phyloP scores from a whole-genome alignment of 2,888 invertebrate species.

The Chironomus tentans region DNA sequence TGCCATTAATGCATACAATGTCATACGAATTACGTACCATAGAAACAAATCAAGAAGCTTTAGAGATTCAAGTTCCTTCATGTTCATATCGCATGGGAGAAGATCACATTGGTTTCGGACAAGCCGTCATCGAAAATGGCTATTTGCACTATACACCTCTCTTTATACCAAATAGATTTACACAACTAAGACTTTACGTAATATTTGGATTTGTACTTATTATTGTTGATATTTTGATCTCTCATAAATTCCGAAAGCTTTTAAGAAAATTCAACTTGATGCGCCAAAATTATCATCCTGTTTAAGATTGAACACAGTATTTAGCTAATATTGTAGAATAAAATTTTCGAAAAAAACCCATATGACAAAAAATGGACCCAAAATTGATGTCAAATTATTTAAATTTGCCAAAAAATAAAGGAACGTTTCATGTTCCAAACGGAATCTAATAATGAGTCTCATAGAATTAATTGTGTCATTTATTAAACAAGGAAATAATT shows the following conservation, averaged over 20 bases:
- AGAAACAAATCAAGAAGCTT: conserved; percentile 36
- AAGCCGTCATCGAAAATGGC: conserved; percentile 16
- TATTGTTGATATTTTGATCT: conserved; percentile 5
- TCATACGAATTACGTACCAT: conserved; percentile 5
- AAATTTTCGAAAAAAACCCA: too few relatives aligned
- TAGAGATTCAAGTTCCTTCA: conserved; percentile 85
- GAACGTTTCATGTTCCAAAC: too few relatives aligned
- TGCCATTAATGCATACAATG: conserved; percentile 32
- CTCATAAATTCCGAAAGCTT: background rate
- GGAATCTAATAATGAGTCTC: too few relatives aligned
- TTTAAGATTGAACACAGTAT: background rate
- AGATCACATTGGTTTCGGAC: conserved; percentile 17
- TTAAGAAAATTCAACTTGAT: background rate
- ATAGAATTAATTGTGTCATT: too few relatives aligned
- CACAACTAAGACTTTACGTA: conserved; percentile 13
- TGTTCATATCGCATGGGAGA: conserved; percentile 84
- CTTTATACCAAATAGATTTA: conserved; percentile 4
- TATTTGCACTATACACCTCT: conserved; percentile 16
- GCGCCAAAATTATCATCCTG: conserved; percentile 17
- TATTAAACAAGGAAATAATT: too few relatives aligned
- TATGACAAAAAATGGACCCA: background rate
- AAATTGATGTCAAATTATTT: background rate
- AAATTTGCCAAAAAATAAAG: background rate
- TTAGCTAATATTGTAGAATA: too few relatives aligned
- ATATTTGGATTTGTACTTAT: background rate